phyloP scores from a whole-genome alignment of 2,797 vertebrate genomes.

The Anniella stebbinsi region DNA sequence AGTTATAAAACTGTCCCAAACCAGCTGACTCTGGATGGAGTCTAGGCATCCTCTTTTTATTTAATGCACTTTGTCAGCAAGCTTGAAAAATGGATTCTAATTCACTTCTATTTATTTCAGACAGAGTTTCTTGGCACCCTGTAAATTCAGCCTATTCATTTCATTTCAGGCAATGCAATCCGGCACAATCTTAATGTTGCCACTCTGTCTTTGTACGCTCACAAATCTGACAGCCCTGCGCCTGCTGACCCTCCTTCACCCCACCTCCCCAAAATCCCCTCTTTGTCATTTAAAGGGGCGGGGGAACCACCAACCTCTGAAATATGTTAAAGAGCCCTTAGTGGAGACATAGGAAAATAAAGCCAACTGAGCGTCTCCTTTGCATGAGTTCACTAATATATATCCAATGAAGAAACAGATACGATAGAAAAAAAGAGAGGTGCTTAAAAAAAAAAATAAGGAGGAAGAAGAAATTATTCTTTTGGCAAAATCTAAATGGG shows the following conservation, averaged over 20 bases:
- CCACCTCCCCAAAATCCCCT: conserved; percentile 26
- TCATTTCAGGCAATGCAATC: conserved; percentile 28
- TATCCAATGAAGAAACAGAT: conserved; percentile 17
- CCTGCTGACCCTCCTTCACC: conserved; percentile 34
- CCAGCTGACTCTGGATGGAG: background rate
- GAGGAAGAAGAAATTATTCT: conserved; percentile 75
- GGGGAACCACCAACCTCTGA: background rate
- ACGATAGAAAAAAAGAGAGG: conserved; percentile 26
- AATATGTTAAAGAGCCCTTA: conserved; percentile 67
- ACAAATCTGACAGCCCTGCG: conserved; percentile 31
- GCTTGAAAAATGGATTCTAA: background rate
- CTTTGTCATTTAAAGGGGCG: conserved; percentile 45
- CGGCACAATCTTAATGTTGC: conserved; percentile 22
- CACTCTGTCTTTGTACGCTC: conserved; percentile 18
- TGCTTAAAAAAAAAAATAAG: conserved; percentile 59
- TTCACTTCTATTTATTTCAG: conserved; percentile 33
- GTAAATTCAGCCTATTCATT: conserved; percentile 35
- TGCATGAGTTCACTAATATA: background rate
- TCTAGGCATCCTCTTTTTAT: background rate
- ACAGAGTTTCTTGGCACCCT: conserved; percentile 13
- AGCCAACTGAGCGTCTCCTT: conserved; percentile 4
- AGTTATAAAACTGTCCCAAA: background rate
- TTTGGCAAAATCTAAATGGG: conserved; percentile 88
- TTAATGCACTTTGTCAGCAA: conserved; percentile 14
- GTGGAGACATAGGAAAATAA: conserved; percentile 54